Conservation (phyloP, 2,113 vertebrate species). For the Amia ocellicauda region DNA sequence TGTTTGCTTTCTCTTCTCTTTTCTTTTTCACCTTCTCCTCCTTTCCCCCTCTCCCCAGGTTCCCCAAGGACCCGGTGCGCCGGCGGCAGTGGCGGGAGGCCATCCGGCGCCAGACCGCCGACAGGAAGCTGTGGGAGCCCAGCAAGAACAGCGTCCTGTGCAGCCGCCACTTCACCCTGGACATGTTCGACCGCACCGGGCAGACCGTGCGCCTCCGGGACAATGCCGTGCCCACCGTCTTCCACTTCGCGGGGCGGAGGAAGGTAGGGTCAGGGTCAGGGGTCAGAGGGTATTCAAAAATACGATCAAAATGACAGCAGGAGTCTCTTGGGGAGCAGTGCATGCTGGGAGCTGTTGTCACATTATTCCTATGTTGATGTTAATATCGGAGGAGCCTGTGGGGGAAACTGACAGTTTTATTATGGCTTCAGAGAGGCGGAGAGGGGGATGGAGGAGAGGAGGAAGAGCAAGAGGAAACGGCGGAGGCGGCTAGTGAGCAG, state of each 20-base stretch:
- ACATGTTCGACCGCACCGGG: slow-evolving; percentile 26
- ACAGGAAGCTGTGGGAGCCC: slow-evolving; percentile 16
- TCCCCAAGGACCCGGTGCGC: slow-evolving; percentile 16
- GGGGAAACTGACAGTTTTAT: too few relatives aligned
- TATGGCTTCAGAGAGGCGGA: background rate
- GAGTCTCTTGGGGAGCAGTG: background rate
- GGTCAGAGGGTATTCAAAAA: background rate
- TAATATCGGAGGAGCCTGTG: too few relatives aligned
- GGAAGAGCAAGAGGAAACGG: background rate
- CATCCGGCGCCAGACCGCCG: slow-evolving; percentile 12
- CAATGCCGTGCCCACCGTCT: slow-evolving; percentile 5
- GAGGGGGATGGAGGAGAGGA: background rate
- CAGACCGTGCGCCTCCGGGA: slow-evolving; percentile 24
- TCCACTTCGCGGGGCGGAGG: slow-evolving; percentile 13
- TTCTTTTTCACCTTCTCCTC: background rate
- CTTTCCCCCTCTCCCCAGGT: background rate
- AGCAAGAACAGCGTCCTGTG: slow-evolving; percentile 18
- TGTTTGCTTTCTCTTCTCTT: too few relatives aligned
- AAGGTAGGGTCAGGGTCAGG: slow-evolving; percentile 4
- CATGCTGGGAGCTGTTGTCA: slow-evolving; percentile 1
- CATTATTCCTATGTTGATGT: background rate
- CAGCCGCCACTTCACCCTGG: slow-evolving; percentile 23
- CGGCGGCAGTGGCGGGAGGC: slow-evolving; percentile 15
- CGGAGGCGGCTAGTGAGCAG: background rate
- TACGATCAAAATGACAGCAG: background rate